Base-by-base conservation (phyloP, 2,797 vertebrate species). In the Rhinoraja longicauda region DNA sequence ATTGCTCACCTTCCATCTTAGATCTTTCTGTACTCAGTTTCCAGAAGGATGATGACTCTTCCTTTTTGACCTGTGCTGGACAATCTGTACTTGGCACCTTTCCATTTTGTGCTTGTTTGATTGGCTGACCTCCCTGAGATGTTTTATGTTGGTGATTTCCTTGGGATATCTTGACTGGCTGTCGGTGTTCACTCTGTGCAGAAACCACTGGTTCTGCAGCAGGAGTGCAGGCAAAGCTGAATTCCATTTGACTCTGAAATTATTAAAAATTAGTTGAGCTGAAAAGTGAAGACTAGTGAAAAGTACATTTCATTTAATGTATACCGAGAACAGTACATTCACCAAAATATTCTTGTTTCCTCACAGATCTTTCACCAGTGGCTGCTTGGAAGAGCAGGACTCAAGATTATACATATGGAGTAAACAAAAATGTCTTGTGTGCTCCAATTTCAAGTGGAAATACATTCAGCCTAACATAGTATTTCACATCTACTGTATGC, bases 21-120 rank as follows among this genome's bases (percentile, higher is more conserved):
- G 99, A 99, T 93, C 98, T 96, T 95, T 99, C 98, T 0, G 98
- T 97, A 0, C 97, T 99, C 95, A 99, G 98, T 96, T 99, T 99
- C 99, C 99, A 99, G 96, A 99, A 99, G 1, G 98, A 97, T 0
- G 97, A 98, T 93, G 99, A 98, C 19, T 99, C 98, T 93, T 98
- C 98, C 76, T 97, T 97, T 93, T 97, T 95, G 82, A 94, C 0
- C 0, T 95, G 95, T 13, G 95, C 94, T 78, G 96, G 94, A 19
- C 95, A 95, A 19, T 99, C 98, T 13, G 96, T 95, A 93, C 95
- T 96, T n/a, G 97, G 94, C 78, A 95, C 95, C 96, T 98, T 98
- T 73, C 1, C 92, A 94, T 95, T 96, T 93, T 97, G 96, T 9
- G 96, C 93, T 73, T 94, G 94, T 93, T 97, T 98, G 93, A 95